These are phyloP conservation scores for Quadriops clusia DNA, from an alignment of 2,888 invertebrate genomes.

Conservation along the genomic window DNA sequence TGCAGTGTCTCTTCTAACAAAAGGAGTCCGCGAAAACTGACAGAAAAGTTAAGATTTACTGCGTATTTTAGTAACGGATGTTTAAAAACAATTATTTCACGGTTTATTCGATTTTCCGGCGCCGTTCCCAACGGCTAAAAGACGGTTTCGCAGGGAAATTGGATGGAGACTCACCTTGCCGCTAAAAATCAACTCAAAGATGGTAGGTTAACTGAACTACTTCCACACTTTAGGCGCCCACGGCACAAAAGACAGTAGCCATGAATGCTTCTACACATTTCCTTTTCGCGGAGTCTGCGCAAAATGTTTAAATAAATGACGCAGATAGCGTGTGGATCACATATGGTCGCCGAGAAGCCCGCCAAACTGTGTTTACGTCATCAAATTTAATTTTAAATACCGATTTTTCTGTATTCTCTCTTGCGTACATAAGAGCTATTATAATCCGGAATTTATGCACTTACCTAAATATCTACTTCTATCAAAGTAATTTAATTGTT, in stretches of 20 bases:
- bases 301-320: too few species aligned
- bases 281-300: slow-evolving; percentile 6
- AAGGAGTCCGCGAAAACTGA: slow-evolving; percentile 16
- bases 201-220: slow-evolving; percentile 16
- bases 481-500: too few species aligned
- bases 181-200: slow-evolving; percentile 22
- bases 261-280: slow-evolving; percentile 9
- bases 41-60: slow-evolving; percentile 14
- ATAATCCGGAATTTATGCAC: too few species aligned
- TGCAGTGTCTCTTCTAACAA: slow-evolving; percentile 16
- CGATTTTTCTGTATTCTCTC: too few species aligned
- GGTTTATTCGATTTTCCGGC: slow-evolving; percentile 9
- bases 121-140: not conserved
- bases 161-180: slow-evolving; percentile 19
- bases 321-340: too few species aligned
- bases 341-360: too few species aligned
- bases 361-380: too few species aligned
- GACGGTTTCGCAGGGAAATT: not conserved
- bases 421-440: too few species aligned
- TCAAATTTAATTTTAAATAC: too few species aligned
- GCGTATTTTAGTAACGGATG: slow-evolving; percentile 16
- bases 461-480: too few species aligned
- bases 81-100: slow-evolving; percentile 14
- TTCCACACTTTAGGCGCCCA: slow-evolving; percentile 14
- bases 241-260: slow-evolving; percentile 17